These are phyloP conservation scores for Anolis sagrei DNA, from an alignment of 2,113 vertebrate genomes.

Conservation along the genomic window DNA sequence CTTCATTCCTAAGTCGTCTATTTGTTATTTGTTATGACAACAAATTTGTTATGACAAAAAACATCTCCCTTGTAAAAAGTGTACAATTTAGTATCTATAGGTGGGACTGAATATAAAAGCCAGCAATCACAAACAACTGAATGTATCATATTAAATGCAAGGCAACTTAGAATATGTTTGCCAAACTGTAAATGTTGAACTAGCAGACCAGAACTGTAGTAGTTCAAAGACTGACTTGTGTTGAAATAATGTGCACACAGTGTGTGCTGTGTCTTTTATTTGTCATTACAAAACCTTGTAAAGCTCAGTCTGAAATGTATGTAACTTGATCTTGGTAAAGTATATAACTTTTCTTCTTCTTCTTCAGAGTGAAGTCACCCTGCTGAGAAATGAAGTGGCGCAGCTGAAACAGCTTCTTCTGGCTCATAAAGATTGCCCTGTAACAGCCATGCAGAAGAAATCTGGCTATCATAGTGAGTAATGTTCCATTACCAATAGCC, in stretches of 20 bases:
- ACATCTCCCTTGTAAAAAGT: neutral
- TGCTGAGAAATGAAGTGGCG: slow-evolving; percentile 99
- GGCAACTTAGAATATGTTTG: slow-evolving; percentile 42
- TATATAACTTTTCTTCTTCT: slow-evolving; percentile 78
- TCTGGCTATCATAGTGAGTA: slow-evolving; percentile 99
- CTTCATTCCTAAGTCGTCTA: neutral
- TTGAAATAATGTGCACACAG: neutral
- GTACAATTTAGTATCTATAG: neutral
- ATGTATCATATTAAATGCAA: neutral
- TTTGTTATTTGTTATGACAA: neutral
- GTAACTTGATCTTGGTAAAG: slow-evolving; percentile 72
- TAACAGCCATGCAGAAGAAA: slow-evolving; percentile 99
- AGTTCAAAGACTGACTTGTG: slow-evolving; percentile 9
- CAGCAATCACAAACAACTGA: slow-evolving; percentile 49
- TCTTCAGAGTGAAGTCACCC: slow-evolving; percentile 96
- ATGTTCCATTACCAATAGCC: slow-evolving; percentile 89
- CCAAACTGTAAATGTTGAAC: slow-evolving; percentile 28
- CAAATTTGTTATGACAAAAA: neutral
- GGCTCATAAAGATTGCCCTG: slow-evolving; percentile 99
- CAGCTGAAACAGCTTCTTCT: slow-evolving; percentile 99
- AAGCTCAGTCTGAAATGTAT: slow-evolving; percentile 64
- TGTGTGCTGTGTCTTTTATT: slow-evolving; percentile 57
- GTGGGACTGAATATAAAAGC: slow-evolving; percentile 15
- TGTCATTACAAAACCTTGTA: slow-evolving; percentile 67
- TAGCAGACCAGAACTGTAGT: slow-evolving; percentile 45